Evolutionary conservation across 2,797 vertebrate species (phyloP).

Genomic region (Melanotaenia trifasciata): DNA sequence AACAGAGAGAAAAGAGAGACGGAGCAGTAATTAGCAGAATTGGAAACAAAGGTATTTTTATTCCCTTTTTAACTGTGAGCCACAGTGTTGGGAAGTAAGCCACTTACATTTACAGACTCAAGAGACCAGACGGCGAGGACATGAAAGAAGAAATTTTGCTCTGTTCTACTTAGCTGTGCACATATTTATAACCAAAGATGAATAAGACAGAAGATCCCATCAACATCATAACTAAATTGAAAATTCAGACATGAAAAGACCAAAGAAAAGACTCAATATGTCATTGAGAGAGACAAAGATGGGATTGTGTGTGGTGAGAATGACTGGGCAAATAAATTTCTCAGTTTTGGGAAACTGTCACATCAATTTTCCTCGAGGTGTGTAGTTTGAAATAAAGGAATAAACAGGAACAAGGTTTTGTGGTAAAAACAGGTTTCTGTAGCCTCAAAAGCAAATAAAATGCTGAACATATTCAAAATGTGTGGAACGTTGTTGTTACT

Average conservation of each 20-base stretch:
- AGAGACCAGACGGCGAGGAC: slow-evolving; percentile 41
- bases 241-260: slow-evolving; percentile 28
- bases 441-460: slow-evolving; percentile 8
- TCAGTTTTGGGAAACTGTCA: slow-evolving; percentile 49
- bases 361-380: slow-evolving; percentile 36
- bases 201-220: slow-evolving; percentile 46
- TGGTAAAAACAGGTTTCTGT: slow-evolving; percentile 2
- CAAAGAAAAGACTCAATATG: slow-evolving; percentile 36
- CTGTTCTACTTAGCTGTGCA: slow-evolving; percentile 45
- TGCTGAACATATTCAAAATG: background rate
- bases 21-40: slow-evolving; percentile 60
- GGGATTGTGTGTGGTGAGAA: slow-evolving; percentile 21
- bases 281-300: slow-evolving; percentile 28
- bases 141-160: slow-evolving; percentile 49
- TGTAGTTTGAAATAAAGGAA: slow-evolving; percentile 36
- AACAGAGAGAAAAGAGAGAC: slow-evolving; percentile 44
- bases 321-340: slow-evolving; percentile 38
- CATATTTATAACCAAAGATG: slow-evolving; percentile 58
- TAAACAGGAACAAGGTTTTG: slow-evolving; percentile 24
- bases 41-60: slow-evolving; percentile 65
- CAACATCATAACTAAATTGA: slow-evolving; percentile 49
- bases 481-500: background rate
- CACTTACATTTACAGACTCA: slow-evolving; percentile 50
- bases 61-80: slow-evolving; percentile 51
- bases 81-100: slow-evolving; percentile 42